Evolutionary conservation across 1,140 invertebrate genomes (phyloP).

Genomic region (Bombus waltoni): DNA sequence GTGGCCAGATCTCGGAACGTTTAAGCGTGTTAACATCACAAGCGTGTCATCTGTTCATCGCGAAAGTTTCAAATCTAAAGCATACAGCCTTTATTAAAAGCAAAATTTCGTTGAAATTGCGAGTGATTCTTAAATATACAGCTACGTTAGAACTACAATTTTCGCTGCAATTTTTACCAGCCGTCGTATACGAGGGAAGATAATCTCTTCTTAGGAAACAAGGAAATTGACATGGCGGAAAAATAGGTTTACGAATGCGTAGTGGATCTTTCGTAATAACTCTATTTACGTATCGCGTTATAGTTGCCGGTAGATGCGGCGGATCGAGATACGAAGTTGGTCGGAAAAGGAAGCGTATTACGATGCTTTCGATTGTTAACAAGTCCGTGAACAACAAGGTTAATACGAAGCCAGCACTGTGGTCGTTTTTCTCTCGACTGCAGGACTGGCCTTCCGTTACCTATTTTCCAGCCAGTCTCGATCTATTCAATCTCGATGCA

Average conservation of each 20-base stretch:
- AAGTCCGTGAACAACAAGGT: conserved; percentile 24
- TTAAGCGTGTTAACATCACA: too few relatives aligned
- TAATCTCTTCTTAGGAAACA: background rate
- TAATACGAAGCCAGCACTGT: conserved; percentile 49
- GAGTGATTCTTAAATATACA: too few relatives aligned
- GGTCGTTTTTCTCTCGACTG: conserved; percentile 46
- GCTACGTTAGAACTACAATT: too few relatives aligned
- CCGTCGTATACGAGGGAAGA: too few relatives aligned
- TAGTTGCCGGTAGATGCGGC: background rate
- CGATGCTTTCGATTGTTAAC: conserved; percentile 2
- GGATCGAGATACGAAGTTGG: background rate
- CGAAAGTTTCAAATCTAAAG: too few relatives aligned
- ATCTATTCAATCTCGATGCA: conserved; percentile 75
- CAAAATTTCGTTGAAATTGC: too few relatives aligned
- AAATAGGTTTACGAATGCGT: background rate
- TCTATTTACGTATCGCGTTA: background rate
- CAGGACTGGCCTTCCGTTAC: conserved; percentile 33
- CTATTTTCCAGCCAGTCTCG: conserved; percentile 66
- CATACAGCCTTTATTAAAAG: too few relatives aligned
- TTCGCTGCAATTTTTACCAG: too few relatives aligned
- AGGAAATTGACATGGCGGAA: background rate
- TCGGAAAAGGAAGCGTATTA: background rate
- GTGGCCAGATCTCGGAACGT: too few relatives aligned
- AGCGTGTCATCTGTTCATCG: too few relatives aligned
- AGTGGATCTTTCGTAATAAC: background rate